These are phyloP conservation scores for Lycodopsis pacificus DNA, from an alignment of 2,797 vertebrate species.

Conservation along the genomic window DNA sequence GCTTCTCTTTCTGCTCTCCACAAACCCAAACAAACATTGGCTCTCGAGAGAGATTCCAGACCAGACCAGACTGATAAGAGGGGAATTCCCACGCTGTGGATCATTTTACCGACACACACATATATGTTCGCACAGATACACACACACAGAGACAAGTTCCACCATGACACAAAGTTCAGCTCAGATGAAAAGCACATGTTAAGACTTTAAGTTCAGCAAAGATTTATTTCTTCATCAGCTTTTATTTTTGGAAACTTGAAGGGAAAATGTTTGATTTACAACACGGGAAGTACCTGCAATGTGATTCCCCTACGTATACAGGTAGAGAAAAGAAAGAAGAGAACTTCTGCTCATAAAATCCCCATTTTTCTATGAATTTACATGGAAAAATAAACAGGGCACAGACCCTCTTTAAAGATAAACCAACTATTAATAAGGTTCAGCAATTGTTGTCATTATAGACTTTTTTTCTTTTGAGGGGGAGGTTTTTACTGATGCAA, in stretches of 20 bases:
- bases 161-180: slow-evolving; percentile 47
- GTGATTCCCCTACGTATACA: slow-evolving; percentile 51
- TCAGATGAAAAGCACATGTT: slow-evolving; percentile 48
- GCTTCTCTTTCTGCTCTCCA: slow-evolving; percentile 47
- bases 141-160: slow-evolving; percentile 22
- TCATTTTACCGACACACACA: slow-evolving; percentile 42
- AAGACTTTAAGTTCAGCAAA: slow-evolving; percentile 31
- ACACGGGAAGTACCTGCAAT: slow-evolving; percentile 58
- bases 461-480: too few relatives aligned
- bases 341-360: slow-evolving; percentile 28
- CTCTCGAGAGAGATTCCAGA: slow-evolving; percentile 67
- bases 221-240: slow-evolving; percentile 52
- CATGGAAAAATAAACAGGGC: slow-evolving; percentile 1
- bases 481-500: not conserved
- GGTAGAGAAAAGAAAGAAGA: slow-evolving; percentile 31
- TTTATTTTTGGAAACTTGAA: slow-evolving; percentile 44
- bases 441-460: not conserved
- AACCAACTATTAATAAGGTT: slow-evolving; percentile 2
- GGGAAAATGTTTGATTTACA: slow-evolving; percentile 56
- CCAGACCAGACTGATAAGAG: slow-evolving; percentile 60
- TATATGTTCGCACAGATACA: not conserved
- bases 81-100: slow-evolving; percentile 73
- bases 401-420: not conserved
- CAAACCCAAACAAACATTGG: slow-evolving; percentile 74
- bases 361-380: slow-evolving; percentile 33